Conservation (phyloP, 92 coral and sea anemone species). For the Phenganax marumi region DNA sequence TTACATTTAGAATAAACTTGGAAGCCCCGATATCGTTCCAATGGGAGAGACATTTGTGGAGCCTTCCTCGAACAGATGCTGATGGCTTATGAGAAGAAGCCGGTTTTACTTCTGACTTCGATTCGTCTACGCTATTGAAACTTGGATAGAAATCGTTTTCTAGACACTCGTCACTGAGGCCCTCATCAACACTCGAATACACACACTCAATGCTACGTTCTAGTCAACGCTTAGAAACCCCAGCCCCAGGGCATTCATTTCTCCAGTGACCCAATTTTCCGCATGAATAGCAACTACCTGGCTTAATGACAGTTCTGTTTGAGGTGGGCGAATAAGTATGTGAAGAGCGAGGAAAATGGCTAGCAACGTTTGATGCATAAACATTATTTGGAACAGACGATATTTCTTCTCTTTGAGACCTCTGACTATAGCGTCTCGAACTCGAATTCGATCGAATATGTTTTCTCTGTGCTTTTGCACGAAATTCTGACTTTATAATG, state of each 20-base stretch:
- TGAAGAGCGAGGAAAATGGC: too few relatives aligned
- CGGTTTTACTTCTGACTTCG: not conserved
- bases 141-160: not conserved
- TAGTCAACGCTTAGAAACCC: not conserved
- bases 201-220: not conserved
- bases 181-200: too few relatives aligned
- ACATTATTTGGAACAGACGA: too few relatives aligned
- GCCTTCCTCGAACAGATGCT: conserved; percentile 34
- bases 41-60: not conserved
- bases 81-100: not conserved
- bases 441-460: too few relatives aligned
- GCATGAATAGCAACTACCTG: too few relatives aligned
- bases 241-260: not conserved
- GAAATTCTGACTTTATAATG: too few relatives aligned
- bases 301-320: not conserved
- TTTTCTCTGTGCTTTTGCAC: too few relatives aligned
- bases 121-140: not conserved
- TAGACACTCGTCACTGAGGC: not conserved
- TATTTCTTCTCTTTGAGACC: too few relatives aligned
- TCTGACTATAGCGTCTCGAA: too few relatives aligned
- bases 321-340: too few relatives aligned
- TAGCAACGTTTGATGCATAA: too few relatives aligned
- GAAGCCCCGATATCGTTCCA: conserved; percentile 6
- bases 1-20: conserved; percentile 1
- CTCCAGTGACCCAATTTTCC: too few relatives aligned